phyloP scores from a whole-genome alignment of 2,113 vertebrate species.

The Alethe diademata region DNA sequence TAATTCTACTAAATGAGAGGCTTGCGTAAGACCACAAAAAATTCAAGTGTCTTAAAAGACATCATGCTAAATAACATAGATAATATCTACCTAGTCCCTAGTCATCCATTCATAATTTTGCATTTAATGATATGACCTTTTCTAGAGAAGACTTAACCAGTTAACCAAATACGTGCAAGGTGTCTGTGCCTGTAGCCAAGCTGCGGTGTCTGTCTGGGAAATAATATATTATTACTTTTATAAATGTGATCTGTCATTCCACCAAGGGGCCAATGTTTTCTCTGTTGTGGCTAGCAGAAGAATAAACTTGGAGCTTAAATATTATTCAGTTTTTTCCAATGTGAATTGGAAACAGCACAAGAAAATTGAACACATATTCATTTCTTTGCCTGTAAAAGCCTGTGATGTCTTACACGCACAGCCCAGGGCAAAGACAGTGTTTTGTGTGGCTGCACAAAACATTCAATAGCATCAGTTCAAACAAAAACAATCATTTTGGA shows the following conservation, averaged over 20 bases:
- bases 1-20: neutral
- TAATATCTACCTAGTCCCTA: neutral
- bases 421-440: neutral
- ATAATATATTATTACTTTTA: neutral
- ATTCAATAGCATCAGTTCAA: neutral
- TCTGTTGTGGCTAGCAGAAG: neutral
- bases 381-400: neutral
- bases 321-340: neutral
- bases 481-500: neutral
- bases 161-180: neutral
- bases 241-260: neutral
- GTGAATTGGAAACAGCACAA: neutral
- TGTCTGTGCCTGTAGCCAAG: neutral
- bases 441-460: neutral
- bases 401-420: rapidly evolving
- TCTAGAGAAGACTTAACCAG: neutral
- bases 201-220: neutral
- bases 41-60: neutral
- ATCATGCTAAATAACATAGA: neutral
- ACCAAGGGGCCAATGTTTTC: neutral
- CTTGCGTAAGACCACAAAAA: neutral
- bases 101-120: neutral
- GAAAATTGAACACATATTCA: neutral
- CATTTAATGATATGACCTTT: neutral
- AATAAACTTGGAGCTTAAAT: neutral